Conservation (phyloP, 2,888 invertebrate species). For the Chloromyia formosa region DNA sequence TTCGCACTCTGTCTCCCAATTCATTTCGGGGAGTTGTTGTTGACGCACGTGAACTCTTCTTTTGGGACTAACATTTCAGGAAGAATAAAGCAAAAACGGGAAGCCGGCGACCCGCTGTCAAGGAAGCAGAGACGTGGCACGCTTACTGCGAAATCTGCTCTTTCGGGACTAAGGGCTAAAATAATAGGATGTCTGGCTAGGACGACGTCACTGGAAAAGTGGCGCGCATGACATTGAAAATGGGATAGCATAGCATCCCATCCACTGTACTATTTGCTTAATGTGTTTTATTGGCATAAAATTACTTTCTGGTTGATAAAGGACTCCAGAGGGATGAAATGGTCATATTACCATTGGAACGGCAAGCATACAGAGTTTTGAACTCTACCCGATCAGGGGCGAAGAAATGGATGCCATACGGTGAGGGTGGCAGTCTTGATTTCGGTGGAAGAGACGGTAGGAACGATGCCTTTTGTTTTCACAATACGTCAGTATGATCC, state of each 20-base stretch:
- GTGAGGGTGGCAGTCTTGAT: slow-evolving; percentile 7
- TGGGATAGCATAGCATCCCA: slow-evolving; percentile 21
- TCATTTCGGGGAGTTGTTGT: neutral
- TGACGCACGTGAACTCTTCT: neutral
- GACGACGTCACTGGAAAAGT: slow-evolving; percentile 7
- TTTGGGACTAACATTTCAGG: neutral
- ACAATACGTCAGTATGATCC: neutral
- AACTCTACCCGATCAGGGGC: slow-evolving; percentile 5
- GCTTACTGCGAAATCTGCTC: neutral
- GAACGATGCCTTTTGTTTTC: slow-evolving; percentile 16
- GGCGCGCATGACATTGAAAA: slow-evolving; percentile 36
- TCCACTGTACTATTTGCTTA: slow-evolving; percentile 47
- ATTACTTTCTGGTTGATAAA: slow-evolving; percentile 51
- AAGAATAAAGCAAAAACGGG: neutral
- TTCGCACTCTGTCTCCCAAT: neutral
- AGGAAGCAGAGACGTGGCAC: neutral
- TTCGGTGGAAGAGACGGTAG: neutral
- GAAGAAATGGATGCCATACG: neutral
- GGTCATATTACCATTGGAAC: slow-evolving; percentile 48
- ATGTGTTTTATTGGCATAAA: slow-evolving; percentile 51
- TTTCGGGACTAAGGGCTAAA: neutral
- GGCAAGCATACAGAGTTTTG: slow-evolving; percentile 38
- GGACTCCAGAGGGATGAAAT: slow-evolving; percentile 49
- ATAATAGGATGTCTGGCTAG: neutral
- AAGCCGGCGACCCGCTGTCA: neutral